A percentile compares a stretch with the other conserved stretches of the same genome.
Evolutionary conservation across 2,888 invertebrate species (phyloP).

Genomic region (Limnephilus marmoratus): DNA sequence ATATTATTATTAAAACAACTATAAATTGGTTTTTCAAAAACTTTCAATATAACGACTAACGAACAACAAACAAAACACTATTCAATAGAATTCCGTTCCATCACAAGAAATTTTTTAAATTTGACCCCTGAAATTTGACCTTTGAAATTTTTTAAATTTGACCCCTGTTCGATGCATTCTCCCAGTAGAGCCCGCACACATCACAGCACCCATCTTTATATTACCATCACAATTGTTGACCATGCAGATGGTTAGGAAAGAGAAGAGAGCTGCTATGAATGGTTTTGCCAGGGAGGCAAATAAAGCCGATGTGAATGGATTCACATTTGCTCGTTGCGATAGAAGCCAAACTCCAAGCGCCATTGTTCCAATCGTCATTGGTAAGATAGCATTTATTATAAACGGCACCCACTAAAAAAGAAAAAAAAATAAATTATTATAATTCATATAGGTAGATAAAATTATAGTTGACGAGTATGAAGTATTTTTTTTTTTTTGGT

Average conservation of each 20-base stretch:
- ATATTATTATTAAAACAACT: neutral
- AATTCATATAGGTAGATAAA: no score
- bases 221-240: conserved; percentile 35
- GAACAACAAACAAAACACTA: neutral
- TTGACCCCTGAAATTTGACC: no score
- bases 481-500: no score
- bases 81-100: neutral
- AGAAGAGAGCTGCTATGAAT: conserved; percentile 14
- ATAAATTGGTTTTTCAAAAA: no score
- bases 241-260: conserved; percentile 3
- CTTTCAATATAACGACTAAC: no score
- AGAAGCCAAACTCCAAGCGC: neutral
- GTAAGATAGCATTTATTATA: neutral
- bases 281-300: conserved; percentile 56
- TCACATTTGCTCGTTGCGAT: neutral
- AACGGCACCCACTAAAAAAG: neutral
- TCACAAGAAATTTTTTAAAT: neutral
- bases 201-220: neutral
- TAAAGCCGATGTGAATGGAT: conserved; percentile 28
- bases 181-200: neutral
- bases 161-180: no score
- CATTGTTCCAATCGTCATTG: neutral
- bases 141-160: no score
- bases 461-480: no score
- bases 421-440: neutral